Evolutionary conservation across 2,113 vertebrate genomes (phyloP), one percentile per base, ranked within the genome.

Genomic region (Hemicordylus capensis): DNA sequence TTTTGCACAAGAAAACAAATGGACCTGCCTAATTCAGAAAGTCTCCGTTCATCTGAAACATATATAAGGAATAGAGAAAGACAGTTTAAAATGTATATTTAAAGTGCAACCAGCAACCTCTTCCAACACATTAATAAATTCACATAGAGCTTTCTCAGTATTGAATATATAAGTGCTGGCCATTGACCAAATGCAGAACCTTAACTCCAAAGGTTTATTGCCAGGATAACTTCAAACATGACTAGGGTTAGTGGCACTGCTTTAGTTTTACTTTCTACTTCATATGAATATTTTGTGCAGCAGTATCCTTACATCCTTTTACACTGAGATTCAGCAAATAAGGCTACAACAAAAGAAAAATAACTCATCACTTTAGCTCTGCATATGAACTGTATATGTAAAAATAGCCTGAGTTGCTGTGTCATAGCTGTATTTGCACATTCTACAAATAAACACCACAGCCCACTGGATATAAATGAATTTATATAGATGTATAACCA

Each of bases 361-460:
- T 61, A 4, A 59, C 19, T 46, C 69, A 8, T n/a, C 46, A n/a
- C 12, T 28, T 12, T 11, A 26, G 14, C 11, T 1, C 9, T 74
- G 44, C 24, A 46, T 48, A 11, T 87, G n/a, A 39, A 67, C 86
- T 83, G 72, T 79, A 64, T 1, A 24, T n/a, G 0, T 0, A 0
- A 6, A 39, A 37, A 11, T 69, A 86, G 87, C 87, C 84, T 20
- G n/a, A 92, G 76, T n/a, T 89, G 39, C 72, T 86, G 70, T 4
- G 79, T 7, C 17, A 11, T 66, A 70, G 56, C 81, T 42, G 12
- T 86, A 83, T 64, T 84, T 46, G 10, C 86, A 80, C 44, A 77
- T 77, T 0, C 46, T 80, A 83, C 3, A 46, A 73, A 6, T 89
- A 76, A 80, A 66, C 26, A 3, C 6, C 39, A 54, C 37, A 83